A percentile compares a stretch with the other conserved stretches of the same genome.
These are phyloP conservation scores for Lates japonicus DNA, from an alignment of 2,797 vertebrate genomes.

Conservation along the genomic window DNA sequence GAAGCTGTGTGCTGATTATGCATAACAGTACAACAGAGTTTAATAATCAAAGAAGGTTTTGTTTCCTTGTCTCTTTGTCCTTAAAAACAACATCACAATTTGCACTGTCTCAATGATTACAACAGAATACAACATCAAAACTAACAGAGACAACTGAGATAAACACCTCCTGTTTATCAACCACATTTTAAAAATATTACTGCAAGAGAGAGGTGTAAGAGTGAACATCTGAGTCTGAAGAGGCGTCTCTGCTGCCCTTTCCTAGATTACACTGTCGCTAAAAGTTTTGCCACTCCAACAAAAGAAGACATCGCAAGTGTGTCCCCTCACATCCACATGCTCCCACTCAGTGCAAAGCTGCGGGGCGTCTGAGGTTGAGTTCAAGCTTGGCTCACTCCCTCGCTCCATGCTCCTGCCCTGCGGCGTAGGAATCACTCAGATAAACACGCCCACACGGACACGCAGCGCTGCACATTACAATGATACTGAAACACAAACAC, in stretches of 20 bases:
- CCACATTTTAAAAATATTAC: conserved; percentile 30
- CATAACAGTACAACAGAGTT: conserved; percentile 35
- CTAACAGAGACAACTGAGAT: conserved; percentile 24
- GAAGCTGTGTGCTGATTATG: conserved; percentile 40
- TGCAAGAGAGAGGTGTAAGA: conserved; percentile 13
- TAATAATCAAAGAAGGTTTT: conserved; percentile 40
- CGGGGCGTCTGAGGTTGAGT: conserved; percentile 72
- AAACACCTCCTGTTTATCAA: conserved; percentile 26
- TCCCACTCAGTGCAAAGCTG: conserved; percentile 71
- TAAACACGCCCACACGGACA: conserved; percentile 73
- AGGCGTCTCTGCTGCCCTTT: conserved; percentile 34
- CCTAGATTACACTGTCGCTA: conserved; percentile 45
- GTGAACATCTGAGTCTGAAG: conserved; percentile 17
- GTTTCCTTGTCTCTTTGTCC: conserved; percentile 36
- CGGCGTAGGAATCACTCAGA: conserved; percentile 56
- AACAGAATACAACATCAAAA: conserved; percentile 10
- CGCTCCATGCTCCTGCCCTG: conserved; percentile 57
- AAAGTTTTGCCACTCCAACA: conserved; percentile 58
- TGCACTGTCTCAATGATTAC: conserved; percentile 14
- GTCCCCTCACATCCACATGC: conserved; percentile 56
- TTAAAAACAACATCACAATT: conserved; percentile 17
- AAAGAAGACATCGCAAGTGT: conserved; percentile 44
- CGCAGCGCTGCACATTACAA: conserved; percentile 42
- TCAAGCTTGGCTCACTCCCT: conserved; percentile 69
- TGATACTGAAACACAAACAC: conserved; percentile 50